Percentiles rank a stretch among this genome's conserved stretches.
Conservation (phyloP, 1,140 invertebrate genomes). For the Onthophagus taurus region DNA sequence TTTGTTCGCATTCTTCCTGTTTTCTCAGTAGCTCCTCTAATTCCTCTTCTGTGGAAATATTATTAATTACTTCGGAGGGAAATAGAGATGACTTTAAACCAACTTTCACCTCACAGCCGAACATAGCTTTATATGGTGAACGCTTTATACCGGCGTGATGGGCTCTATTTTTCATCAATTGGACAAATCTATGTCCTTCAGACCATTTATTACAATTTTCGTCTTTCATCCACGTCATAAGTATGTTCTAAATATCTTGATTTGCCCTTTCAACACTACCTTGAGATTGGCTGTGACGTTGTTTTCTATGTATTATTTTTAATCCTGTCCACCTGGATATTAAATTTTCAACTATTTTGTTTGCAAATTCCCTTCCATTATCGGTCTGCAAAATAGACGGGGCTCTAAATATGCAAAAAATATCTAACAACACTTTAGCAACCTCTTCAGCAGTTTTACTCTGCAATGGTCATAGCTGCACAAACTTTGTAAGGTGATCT, state of each 20-base stretch:
- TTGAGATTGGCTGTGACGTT: constrained; percentile 25
- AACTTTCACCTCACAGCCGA: no score
- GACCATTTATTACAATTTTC: constrained; percentile 27
- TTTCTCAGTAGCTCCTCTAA: constrained; percentile 15
- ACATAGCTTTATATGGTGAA: no score
- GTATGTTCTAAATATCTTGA: constrained; percentile 27
- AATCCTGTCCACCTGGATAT: no score
- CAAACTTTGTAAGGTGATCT: no score
- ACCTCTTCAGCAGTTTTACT: no score
- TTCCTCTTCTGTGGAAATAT: constrained; percentile 16
- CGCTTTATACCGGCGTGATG: no score
- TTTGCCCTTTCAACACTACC: constrained; percentile 31
- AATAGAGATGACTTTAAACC: constrained; percentile 17
- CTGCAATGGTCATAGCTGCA: no score
- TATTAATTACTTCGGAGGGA: constrained; percentile 14
- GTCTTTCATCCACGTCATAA: constrained; percentile 25
- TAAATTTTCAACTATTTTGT: no score
- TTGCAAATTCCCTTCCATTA: no score
- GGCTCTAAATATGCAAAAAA: no score
- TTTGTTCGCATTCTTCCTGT: constrained; percentile 14
- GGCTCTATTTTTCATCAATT: constrained; percentile 28
- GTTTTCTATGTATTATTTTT: constrained; percentile 32
- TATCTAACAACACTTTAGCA: no score
- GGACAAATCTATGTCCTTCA: constrained; percentile 22
- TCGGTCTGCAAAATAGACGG: no score